Evolutionary conservation across 2,113 vertebrate species (phyloP), one percentile per base, ranked within the genome.

Genomic region (Scolopax mira): DNA sequence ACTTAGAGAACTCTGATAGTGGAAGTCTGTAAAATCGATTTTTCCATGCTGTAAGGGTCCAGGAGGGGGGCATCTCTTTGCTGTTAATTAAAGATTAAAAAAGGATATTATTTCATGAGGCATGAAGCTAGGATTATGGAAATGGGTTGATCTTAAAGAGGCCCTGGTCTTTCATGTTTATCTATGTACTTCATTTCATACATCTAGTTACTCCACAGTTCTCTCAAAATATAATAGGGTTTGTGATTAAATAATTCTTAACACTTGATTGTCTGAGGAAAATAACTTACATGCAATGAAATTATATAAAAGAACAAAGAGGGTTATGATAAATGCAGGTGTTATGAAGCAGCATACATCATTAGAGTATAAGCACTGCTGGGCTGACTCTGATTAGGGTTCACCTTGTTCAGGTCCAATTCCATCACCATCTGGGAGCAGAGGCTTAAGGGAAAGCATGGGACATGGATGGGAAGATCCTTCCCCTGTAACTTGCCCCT

Each of bases 61-160:
- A 80, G 98, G 98, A 72, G 89, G 85, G 7, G 98, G 93, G 81
- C 99, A 99, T 22, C 54, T 85, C 84, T 96, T 98, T 91, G 98
- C 99, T 99, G 97, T 74, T 85, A 58, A 85, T 91, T 74, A 94
- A 96, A 94, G 23, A 88, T 58, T n/a, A 51, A 85, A 70, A 60
- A 75, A 60, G 27, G 52, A 13, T 73, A 67, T 95, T 84, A 73
- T 48, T 52, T 95, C 37, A 55, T 31, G 18, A 88, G 41, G 5
- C 25, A 33, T 30, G 64, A 69, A 71, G 30, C 64, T 66, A 42
- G 22, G 57, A 22, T 13, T 71, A 41, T 35, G 44, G 25, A 61
- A 91, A 69, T 2, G 2, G 35, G 42, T 27, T 44, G 37, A 48
- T 85, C 37, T 22, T 33, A 27, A 54, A 79, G 8, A 6, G 18